These are phyloP conservation scores for Iguana delicatissima DNA, from an alignment of 2,797 vertebrate species.

Conservation along the genomic window DNA sequence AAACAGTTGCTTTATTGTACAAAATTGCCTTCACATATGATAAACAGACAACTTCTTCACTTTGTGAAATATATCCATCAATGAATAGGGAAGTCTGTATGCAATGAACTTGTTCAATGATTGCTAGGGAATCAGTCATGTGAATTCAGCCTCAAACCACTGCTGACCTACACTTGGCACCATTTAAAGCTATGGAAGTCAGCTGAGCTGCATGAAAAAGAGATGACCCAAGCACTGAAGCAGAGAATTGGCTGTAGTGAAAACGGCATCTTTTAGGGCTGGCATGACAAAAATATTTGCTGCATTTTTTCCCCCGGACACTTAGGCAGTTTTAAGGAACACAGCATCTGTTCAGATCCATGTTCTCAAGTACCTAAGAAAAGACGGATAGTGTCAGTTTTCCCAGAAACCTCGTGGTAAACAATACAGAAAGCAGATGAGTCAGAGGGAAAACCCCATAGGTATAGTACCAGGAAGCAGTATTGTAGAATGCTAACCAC, in stretches of 20 bases:
- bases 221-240: constrained; percentile 6
- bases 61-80: not conserved
- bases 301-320: not conserved
- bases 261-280: not conserved
- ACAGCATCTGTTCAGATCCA: not conserved
- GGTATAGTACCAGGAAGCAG: not conserved
- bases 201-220: not conserved
- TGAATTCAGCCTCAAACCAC: constrained; percentile 6
- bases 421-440: not conserved
- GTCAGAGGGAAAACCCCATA: not conserved
- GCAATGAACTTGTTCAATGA: not conserved
- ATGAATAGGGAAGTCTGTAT: not conserved
- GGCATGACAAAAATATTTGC: not conserved
- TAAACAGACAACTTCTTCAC: not conserved
- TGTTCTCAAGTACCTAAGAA: not conserved
- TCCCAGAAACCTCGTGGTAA: not conserved
- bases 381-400: not conserved
- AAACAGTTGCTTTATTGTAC: not conserved
- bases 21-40: not conserved
- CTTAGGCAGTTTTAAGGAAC: not conserved
- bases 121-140: not conserved
- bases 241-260: not conserved
- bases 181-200: not conserved
- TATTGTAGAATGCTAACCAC: not conserved
- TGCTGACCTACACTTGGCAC: not conserved